phyloP scores from a whole-genome alignment of 2,888 invertebrate genomes.

The Cremastinae sp. region DNA sequence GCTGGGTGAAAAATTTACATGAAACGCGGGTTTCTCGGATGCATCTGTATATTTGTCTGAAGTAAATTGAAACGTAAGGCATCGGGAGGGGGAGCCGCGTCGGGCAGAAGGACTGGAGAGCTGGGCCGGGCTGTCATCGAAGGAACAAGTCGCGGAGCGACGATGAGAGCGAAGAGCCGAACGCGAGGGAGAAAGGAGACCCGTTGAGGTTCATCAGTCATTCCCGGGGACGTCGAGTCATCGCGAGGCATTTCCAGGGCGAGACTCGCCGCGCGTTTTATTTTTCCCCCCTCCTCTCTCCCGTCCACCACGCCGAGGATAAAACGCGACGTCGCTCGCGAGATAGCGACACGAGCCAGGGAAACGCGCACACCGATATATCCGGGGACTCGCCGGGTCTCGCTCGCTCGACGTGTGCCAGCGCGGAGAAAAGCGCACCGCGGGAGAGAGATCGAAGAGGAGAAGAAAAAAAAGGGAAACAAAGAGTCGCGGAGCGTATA shows the following conservation, averaged over 20 bases:
- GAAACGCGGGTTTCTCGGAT: constrained; percentile 44
- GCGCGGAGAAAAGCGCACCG: too few relatives aligned
- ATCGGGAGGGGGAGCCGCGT: constrained; percentile 11
- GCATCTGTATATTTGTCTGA: constrained; percentile 23
- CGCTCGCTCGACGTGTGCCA: too few relatives aligned
- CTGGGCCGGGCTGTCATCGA: constrained; percentile 48
- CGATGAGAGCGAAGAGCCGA: constrained; percentile 51
- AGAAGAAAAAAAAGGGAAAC: constrained; percentile 10
- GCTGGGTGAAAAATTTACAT: constrained; percentile 26
- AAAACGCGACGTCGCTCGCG: constrained; percentile 75
- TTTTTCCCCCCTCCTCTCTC: constrained; percentile 70
- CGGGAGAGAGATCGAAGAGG: too few relatives aligned
- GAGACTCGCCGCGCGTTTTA: constrained; percentile 63
- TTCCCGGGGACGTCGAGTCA: constrained; percentile 68
- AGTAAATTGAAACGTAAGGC: constrained; percentile 51
- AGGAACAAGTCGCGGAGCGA: constrained; percentile 41
- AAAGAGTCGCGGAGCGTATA: constrained; percentile 38
- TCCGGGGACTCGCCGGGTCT: too few relatives aligned
- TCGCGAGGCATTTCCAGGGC: constrained; percentile 54
- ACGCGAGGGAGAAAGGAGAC: constrained; percentile 71
- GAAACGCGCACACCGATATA: too few relatives aligned
- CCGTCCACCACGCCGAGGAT: constrained; percentile 67
- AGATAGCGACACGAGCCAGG: too few relatives aligned
- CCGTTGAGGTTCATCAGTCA: constrained; percentile 80
- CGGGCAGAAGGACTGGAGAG: constrained; percentile 16